Evolutionary conservation across 2,113 vertebrate genomes (phyloP).

Genomic region (Petrocephalus zakoni): DNA sequence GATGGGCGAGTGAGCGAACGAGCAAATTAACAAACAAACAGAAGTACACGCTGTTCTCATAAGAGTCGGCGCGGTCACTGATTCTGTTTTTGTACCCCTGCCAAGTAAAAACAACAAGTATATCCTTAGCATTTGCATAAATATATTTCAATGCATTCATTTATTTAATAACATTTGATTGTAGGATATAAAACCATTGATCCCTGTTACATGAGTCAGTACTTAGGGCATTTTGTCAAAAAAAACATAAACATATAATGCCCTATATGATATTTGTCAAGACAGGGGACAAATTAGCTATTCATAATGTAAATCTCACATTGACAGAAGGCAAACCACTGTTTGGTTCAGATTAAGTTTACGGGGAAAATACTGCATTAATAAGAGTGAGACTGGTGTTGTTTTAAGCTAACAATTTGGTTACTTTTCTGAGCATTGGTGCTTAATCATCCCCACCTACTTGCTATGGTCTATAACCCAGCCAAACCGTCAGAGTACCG

Average conservation of each 20-base stretch:
- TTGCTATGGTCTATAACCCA: neutral
- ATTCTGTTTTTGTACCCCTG: neutral
- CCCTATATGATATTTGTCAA: neutral
- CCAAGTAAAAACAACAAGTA: neutral
- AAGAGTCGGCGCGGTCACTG: neutral
- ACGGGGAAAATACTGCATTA: neutral
- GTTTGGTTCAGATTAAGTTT: neutral
- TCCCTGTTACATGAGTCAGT: neutral
- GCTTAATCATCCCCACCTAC: neutral
- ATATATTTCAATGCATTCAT: neutral
- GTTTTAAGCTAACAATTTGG: neutral
- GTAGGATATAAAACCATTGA: neutral
- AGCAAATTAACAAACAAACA: neutral
- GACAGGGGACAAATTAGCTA: neutral
- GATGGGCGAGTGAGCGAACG: neutral
- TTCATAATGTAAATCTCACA: neutral
- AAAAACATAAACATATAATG: neutral
- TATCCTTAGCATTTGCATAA: neutral
- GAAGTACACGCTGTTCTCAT: neutral
- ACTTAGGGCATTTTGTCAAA: neutral
- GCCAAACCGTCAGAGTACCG: neutral
- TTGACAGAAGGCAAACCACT: neutral
- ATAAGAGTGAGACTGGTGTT: neutral
- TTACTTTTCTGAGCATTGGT: neutral
- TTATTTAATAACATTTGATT: neutral